Conservation (phyloP, 2,797 vertebrate genomes). For the Pyrocephalus nanus region DNA sequence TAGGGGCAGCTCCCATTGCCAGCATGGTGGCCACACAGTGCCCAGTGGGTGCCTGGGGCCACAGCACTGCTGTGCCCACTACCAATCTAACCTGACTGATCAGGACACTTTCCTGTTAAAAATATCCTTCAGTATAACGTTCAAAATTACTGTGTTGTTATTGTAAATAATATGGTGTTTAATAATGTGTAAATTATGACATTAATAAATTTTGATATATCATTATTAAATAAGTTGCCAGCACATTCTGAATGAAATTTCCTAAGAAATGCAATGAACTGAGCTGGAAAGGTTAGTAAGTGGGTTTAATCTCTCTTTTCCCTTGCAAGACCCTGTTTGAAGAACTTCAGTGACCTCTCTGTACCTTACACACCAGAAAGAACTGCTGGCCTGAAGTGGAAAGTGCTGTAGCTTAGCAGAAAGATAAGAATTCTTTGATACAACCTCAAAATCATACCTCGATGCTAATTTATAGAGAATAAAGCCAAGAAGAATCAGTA, state of each 20-base stretch:
- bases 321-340: neutral
- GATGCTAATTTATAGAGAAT: conserved; percentile 62
- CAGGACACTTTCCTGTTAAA: neutral
- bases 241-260: neutral
- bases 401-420: neutral
- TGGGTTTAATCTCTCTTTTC: neutral
- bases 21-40: neutral
- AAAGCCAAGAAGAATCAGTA: conserved; percentile 36
- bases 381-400: neutral
- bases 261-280: neutral
- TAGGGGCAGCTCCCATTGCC: neutral
- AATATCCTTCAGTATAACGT: neutral
- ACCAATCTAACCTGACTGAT: neutral
- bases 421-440: neutral
- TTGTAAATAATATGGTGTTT: neutral
- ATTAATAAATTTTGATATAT: neutral
- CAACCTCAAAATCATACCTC: neutral
- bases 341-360: neutral
- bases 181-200: neutral
- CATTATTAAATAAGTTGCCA: neutral
- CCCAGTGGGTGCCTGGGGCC: accelerated
- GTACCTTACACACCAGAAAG: neutral
- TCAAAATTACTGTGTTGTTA: neutral
- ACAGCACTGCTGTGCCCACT: neutral
- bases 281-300: neutral